A percentile compares a stretch with the other conserved stretches of the same genome.
phyloP scores from a whole-genome alignment of 2,888 invertebrate genomes.

The Harpagoxenus sublaevis region DNA sequence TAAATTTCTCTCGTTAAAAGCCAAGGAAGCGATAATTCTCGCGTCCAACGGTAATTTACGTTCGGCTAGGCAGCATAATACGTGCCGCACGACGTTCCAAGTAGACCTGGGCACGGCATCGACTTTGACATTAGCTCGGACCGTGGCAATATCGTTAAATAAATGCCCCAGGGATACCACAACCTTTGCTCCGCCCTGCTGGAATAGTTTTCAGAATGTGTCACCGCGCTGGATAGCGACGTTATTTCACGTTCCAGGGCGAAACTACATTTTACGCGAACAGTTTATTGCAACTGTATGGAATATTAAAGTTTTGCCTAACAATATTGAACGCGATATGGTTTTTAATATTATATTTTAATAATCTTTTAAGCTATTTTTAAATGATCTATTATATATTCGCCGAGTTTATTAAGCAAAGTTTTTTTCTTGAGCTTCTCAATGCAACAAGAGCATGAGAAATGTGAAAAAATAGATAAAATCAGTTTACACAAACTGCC shows the following conservation, averaged over 20 bases:
- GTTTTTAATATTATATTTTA: not conserved
- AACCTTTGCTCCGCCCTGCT: constrained; percentile 52
- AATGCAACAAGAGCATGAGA: not conserved
- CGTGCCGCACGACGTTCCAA: constrained; percentile 51
- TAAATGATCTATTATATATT: not conserved
- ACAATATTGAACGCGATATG: not conserved
- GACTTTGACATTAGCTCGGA: constrained; percentile 56
- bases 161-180: constrained; percentile 54
- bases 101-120: constrained; percentile 46
- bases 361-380: not conserved
- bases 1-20: constrained; percentile 69
- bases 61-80: constrained; percentile 54
- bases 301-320: not conserved
- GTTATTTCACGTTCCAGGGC: constrained; percentile 29
- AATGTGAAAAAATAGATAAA: not conserved
- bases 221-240: constrained; percentile 14
- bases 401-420: not conserved
- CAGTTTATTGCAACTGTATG: not conserved
- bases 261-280: constrained; percentile 13
- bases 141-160: constrained; percentile 56
- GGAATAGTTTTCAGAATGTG: constrained; percentile 49
- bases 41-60: constrained; percentile 60
- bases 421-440: not conserved
- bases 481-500: not conserved
- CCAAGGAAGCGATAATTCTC: constrained; percentile 50